phyloP scores from a whole-genome alignment of 2,888 invertebrate species.

The Petrolisthes cinctipes region DNA sequence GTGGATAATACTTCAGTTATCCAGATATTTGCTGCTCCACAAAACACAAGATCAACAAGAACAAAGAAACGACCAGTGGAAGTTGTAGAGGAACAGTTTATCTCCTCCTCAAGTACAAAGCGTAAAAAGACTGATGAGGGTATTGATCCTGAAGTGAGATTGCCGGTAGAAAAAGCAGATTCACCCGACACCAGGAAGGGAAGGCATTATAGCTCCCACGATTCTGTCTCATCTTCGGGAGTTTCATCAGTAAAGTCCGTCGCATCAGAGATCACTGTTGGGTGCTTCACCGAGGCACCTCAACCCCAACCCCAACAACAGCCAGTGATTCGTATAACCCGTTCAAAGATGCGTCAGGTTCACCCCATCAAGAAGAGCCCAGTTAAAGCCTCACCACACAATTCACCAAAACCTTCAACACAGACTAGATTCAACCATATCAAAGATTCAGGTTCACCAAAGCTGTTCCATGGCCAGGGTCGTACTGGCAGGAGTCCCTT shows the following conservation, averaged over 20 bases:
- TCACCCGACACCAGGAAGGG: background rate
- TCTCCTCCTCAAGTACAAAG: background rate
- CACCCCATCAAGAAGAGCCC: background rate
- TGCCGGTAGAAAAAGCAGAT: background rate
- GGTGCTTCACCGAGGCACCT: too few relatives aligned
- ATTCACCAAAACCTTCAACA: background rate
- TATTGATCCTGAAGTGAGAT: background rate
- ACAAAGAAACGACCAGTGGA: constrained; percentile 12
- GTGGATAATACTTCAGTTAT: background rate
- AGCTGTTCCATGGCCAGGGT: too few relatives aligned
- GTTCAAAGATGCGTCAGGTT: constrained; percentile 10
- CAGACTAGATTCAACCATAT: background rate
- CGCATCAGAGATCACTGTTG: background rate
- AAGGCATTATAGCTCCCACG: background rate
- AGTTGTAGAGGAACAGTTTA: background rate
- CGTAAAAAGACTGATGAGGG: background rate
- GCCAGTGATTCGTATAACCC: background rate
- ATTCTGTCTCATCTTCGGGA: background rate
- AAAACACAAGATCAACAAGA: background rate
- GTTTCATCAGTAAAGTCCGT: background rate
- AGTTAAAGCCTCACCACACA: background rate
- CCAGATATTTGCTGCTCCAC: background rate
- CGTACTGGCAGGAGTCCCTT: background rate
- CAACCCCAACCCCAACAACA: background rate
- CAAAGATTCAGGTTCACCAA: too few relatives aligned